These are phyloP conservation scores for Syrphus vitripennis DNA, from an alignment of 2,888 invertebrate species.

Conservation along the genomic window DNA sequence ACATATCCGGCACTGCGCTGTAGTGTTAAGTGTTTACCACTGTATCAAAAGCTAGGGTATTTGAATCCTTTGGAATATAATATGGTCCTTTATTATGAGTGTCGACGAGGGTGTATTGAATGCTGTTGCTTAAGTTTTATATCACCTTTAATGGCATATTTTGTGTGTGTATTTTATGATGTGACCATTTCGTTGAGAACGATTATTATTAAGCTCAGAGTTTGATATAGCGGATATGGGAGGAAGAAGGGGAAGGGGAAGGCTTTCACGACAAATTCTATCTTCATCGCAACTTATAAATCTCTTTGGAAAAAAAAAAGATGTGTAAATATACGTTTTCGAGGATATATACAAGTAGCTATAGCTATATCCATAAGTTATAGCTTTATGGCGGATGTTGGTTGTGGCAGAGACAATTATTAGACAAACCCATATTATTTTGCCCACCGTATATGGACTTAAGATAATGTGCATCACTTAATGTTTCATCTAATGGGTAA, in stretches of 20 bases:
- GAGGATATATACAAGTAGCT: background rate
- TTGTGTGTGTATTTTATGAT: constrained; percentile 54
- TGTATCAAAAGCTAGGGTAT: background rate
- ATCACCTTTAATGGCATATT: constrained; percentile 33
- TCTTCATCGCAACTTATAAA: constrained; percentile 42
- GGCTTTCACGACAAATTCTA: constrained; percentile 37
- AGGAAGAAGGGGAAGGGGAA: background rate
- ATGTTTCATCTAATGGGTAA: constrained; percentile 39
- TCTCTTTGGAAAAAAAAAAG: constrained; percentile 17
- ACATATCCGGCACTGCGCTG: background rate
- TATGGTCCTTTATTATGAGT: constrained; percentile 16
- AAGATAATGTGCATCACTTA: constrained; percentile 38
- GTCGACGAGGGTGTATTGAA: constrained; percentile 39
- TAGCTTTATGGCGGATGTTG: background rate
- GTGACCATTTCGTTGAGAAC: constrained; percentile 34
- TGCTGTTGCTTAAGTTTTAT: constrained; percentile 58
- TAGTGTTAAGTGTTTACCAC: background rate
- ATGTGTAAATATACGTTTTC: background rate
- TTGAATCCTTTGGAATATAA: constrained; percentile 29
- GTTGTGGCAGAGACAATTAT: constrained; percentile 36
- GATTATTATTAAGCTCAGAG: constrained; percentile 38
- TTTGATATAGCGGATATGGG: background rate
- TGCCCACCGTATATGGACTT: background rate
- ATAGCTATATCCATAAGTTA: background rate
- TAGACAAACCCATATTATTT: constrained; percentile 44